Evolutionary conservation across 2,888 invertebrate genomes (phyloP).

Genomic region (Synanthedon tipuliformis): DNA sequence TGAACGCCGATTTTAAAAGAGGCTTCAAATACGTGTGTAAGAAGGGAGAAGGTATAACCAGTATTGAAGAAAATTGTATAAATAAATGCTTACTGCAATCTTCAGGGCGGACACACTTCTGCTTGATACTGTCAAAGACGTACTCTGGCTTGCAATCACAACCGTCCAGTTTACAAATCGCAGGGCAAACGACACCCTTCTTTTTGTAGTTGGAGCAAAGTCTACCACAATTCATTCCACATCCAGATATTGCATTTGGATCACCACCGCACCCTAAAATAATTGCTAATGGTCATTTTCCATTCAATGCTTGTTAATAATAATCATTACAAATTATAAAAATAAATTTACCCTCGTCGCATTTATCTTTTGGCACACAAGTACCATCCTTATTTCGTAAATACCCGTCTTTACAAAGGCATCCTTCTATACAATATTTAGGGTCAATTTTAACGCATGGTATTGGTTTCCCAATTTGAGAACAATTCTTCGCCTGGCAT

Average conservation of each 20-base stretch:
- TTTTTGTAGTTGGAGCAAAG: conserved; percentile 11
- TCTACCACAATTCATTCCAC: conserved; percentile 13
- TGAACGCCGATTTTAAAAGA: too few species aligned
- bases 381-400: conserved; percentile 19
- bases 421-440: conserved; percentile 21
- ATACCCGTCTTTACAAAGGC: conserved; percentile 22
- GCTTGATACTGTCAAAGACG: conserved; percentile 11
- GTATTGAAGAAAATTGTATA: background rate
- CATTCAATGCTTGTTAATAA: too few species aligned
- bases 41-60: too few species aligned
- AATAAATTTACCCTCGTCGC: conserved; percentile 5
- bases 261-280: conserved; percentile 16
- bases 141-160: conserved; percentile 20
- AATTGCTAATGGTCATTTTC: too few species aligned
- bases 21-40: too few species aligned
- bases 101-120: conserved; percentile 16
- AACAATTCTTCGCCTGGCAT: conserved; percentile 24
- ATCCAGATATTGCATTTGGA: conserved; percentile 15
- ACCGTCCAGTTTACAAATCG: conserved; percentile 10
- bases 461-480: conserved; percentile 17
- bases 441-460: conserved; percentile 16
- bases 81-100: conserved; percentile 15
- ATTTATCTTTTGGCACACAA: conserved; percentile 21
- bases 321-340: too few species aligned
- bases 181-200: conserved; percentile 5